phyloP scores from a whole-genome alignment of 2,797 vertebrate genomes.

The Pachyuromys duprasi region DNA sequence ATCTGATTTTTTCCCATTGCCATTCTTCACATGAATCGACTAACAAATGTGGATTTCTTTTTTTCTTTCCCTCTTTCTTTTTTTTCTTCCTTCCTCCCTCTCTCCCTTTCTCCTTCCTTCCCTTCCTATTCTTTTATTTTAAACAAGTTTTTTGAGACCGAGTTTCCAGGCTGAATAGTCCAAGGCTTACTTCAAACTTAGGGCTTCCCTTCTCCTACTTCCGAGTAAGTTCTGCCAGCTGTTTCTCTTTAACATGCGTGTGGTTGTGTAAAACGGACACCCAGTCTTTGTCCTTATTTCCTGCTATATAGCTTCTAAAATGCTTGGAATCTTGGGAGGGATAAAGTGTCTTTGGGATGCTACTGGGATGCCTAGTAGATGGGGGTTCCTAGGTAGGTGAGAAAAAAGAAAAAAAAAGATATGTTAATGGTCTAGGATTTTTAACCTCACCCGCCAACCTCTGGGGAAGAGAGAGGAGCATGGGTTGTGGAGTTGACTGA shows the following conservation, averaged over 20 bases:
- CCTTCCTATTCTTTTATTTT: neutral
- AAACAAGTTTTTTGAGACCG: neutral
- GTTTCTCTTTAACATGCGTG: neutral
- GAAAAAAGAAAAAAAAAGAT: neutral
- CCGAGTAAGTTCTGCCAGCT: neutral
- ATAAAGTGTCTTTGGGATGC: neutral
- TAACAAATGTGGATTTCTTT: neutral
- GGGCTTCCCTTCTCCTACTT: neutral
- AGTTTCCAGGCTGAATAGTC: neutral
- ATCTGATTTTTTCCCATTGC: constrained; percentile 40
- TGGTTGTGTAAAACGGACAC: neutral
- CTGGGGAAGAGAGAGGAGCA: neutral
- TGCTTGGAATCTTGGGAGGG: neutral
- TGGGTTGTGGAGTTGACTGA: neutral
- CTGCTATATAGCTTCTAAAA: neutral
- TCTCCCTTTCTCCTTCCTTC: too few relatives aligned
- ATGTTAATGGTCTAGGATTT: neutral
- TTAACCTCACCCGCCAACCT: neutral
- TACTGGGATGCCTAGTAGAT: neutral
- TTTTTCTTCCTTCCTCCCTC: too few relatives aligned
- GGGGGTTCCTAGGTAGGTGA: neutral
- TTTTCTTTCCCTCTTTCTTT: too few relatives aligned
- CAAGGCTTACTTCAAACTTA: neutral
- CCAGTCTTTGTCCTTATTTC: neutral
- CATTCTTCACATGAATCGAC: constrained; percentile 3